Evolutionary conservation across 2,888 invertebrate genomes (phyloP).

Genomic region (Pristionchus exspectatus): DNA sequence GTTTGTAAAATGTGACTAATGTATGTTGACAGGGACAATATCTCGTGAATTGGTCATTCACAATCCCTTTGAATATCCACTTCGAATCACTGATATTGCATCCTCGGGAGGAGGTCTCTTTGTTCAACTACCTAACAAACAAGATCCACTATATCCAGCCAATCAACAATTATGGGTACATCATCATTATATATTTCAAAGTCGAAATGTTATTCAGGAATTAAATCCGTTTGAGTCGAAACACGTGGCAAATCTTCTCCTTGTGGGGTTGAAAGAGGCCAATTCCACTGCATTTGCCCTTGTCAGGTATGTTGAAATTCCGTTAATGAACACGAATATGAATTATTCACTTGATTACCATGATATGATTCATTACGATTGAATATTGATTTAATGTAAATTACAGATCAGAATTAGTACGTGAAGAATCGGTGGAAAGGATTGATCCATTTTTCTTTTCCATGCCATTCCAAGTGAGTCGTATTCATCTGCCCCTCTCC

Average conservation of each 20-base stretch:
- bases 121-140: slow-evolving; percentile 87
- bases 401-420: slow-evolving; percentile 23
- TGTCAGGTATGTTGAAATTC: slow-evolving; percentile 74
- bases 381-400: neutral
- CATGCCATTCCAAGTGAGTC: slow-evolving; percentile 33
- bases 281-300: slow-evolving; percentile 90
- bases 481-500: too few species aligned
- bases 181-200: neutral
- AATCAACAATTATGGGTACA: slow-evolving; percentile 88
- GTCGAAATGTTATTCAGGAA: neutral
- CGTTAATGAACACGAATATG: neutral
- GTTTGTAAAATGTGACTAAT: slow-evolving; percentile 55
- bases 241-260: slow-evolving; percentile 90
- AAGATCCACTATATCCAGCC: slow-evolving; percentile 85
- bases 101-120: slow-evolving; percentile 89
- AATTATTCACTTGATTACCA: neutral
- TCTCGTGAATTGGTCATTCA: slow-evolving; percentile 86
- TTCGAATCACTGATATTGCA: slow-evolving; percentile 81
- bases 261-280: slow-evolving; percentile 82
- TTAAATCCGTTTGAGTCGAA: slow-evolving; percentile 81
- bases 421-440: neutral
- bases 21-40: neutral
- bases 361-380: neutral
- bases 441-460: slow-evolving; percentile 31
- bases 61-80: slow-evolving; percentile 85